phyloP scores from a whole-genome alignment of 2,113 vertebrate species.

The Cromileptes altivelis region DNA sequence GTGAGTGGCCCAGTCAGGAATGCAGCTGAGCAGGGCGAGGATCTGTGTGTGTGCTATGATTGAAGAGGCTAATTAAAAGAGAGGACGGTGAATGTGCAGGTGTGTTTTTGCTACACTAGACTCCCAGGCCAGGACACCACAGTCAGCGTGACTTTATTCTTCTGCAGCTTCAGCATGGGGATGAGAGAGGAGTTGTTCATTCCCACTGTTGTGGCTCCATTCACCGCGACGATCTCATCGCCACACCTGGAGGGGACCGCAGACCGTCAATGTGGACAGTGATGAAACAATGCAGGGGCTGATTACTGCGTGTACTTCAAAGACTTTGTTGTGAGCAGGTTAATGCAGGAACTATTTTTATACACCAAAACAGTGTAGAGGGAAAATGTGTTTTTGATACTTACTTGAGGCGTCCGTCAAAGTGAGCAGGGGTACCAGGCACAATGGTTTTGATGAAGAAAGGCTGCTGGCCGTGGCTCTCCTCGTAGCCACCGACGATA shows the following conservation, averaged over 20 bases:
- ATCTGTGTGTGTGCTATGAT: slow-evolving; percentile 12
- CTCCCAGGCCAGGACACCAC: slow-evolving; percentile 96
- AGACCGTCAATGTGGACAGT: neutral
- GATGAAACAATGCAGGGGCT: neutral
- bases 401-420: slow-evolving; percentile 92
- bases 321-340: too few relatives aligned
- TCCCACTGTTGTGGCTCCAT: slow-evolving; percentile 89
- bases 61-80: neutral
- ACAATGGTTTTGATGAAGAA: slow-evolving; percentile 98
- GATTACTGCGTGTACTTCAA: accelerated
- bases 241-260: slow-evolving; percentile 86
- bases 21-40: slow-evolving; percentile 31
- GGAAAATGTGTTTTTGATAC: slow-evolving; percentile 50
- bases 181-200: slow-evolving; percentile 95
- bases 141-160: slow-evolving; percentile 91
- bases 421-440: slow-evolving; percentile 92
- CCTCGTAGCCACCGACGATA: slow-evolving; percentile 94
- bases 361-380: too few relatives aligned
- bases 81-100: neutral
- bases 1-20: slow-evolving; percentile 32
- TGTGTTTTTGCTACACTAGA: slow-evolving; percentile 81
- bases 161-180: slow-evolving; percentile 94
- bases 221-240: slow-evolving; percentile 95
- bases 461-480: slow-evolving; percentile 91
- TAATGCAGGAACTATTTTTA: too few relatives aligned